Conservation (phyloP, 2,797 vertebrate species). For the Poliocrania exsul region DNA sequence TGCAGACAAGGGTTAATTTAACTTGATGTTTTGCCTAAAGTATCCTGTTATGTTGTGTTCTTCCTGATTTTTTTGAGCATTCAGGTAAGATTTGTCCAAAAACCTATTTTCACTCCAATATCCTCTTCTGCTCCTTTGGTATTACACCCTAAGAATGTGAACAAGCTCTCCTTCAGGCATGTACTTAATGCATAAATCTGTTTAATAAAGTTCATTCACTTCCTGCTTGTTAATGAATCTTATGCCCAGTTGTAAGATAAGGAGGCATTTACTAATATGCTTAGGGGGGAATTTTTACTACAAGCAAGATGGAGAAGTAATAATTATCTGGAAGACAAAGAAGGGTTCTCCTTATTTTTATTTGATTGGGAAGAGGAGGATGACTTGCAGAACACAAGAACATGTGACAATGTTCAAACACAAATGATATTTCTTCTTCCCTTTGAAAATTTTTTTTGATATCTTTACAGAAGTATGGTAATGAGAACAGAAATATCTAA, state of each 20-base stretch:
- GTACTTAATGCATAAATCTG: neutral
- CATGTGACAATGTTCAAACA: no score
- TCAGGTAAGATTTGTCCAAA: neutral
- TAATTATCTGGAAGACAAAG: accelerated
- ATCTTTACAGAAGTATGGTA: neutral
- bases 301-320: neutral
- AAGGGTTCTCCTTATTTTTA: neutral
- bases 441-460: neutral
- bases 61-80: neutral
- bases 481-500: neutral
- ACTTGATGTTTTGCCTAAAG: neutral
- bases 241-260: neutral
- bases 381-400: neutral
- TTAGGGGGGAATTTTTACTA: neutral
- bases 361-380: neutral
- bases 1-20: neutral
- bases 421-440: neutral
- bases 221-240: neutral
- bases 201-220: neutral
- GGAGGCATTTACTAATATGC: neutral
- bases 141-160: neutral
- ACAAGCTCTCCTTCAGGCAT: neutral
- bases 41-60: neutral
- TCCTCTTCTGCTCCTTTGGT: neutral
- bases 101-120: neutral